Evolutionary conservation across 2,888 invertebrate species (phyloP).

Genomic region (Apocheima hispidaria): DNA sequence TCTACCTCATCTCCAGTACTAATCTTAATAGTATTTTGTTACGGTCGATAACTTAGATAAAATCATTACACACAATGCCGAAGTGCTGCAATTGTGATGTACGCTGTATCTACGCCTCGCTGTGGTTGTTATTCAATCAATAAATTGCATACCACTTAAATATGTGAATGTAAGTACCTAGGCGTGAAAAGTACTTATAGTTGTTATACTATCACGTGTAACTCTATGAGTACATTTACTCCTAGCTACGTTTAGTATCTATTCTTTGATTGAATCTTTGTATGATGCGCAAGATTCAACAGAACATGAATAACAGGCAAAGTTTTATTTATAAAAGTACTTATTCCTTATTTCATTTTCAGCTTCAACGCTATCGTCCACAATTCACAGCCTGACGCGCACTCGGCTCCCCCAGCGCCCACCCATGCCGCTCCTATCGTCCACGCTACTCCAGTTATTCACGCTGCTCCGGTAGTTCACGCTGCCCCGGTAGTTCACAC

Average conservation of each 20-base stretch:
- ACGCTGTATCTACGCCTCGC: slow-evolving; percentile 45
- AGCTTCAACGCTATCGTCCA: slow-evolving; percentile 81
- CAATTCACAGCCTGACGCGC: slow-evolving; percentile 71
- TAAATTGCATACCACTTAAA: slow-evolving; percentile 42
- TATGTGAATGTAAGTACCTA: slow-evolving; percentile 18
- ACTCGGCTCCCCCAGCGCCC: slow-evolving; percentile 61
- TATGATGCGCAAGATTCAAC: not conserved
- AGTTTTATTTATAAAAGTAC: too few species aligned
- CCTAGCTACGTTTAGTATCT: too few species aligned
- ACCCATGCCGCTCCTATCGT: slow-evolving; percentile 45
- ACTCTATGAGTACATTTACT: too few species aligned
- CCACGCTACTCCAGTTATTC: slow-evolving; percentile 50
- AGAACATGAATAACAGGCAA: not conserved
- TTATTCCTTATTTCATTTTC: slow-evolving; percentile 45
- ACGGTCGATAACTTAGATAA: slow-evolving; percentile 74
- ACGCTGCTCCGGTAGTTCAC: slow-evolving; percentile 46
- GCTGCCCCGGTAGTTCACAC: slow-evolving; percentile 46
- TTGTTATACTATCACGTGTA: too few species aligned
- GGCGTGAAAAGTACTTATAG: slow-evolving; percentile 2
- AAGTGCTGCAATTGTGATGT: slow-evolving; percentile 50
- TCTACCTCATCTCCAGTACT: slow-evolving; percentile 1
- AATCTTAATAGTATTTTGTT: slow-evolving; percentile 63
- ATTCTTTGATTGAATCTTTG: not conserved
- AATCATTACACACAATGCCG: slow-evolving; percentile 56
- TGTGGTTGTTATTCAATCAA: slow-evolving; percentile 54